Evolutionary conservation across 2,113 vertebrate species (phyloP).

Genomic region (Heliornis fulica): DNA sequence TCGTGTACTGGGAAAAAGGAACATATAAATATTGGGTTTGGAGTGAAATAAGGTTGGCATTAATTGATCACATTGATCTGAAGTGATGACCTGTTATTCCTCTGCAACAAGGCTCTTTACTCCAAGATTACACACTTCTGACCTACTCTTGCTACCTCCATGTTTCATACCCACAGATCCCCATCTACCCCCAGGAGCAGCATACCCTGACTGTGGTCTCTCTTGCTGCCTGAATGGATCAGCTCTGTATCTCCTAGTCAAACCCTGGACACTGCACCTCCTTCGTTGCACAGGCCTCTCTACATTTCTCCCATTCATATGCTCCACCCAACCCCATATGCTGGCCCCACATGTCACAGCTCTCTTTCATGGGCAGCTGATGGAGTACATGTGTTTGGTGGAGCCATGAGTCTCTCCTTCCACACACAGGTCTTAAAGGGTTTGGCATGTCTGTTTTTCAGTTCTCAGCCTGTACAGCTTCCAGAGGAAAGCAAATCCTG

Average conservation of each 20-base stretch:
- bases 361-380: not conserved
- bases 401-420: not conserved
- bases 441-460: not conserved
- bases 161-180: not conserved
- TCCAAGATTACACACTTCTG: not conserved
- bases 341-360: not conserved
- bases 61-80: too few relatives aligned
- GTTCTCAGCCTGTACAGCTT: not conserved
- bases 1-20: too few relatives aligned
- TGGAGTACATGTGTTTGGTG: not conserved
- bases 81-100: too few relatives aligned
- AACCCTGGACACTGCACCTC: not conserved
- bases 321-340: not conserved
- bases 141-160: accelerated
- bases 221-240: accelerated
- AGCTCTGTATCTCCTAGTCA: not conserved
- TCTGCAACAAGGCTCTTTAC: not conserved
- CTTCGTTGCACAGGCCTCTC: not conserved
- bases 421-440: not conserved
- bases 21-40: too few relatives aligned
- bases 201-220: not conserved
- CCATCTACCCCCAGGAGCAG: not conserved
- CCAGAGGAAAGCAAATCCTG: not conserved
- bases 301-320: not conserved
- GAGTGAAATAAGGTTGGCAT: too few relatives aligned